Base-by-base conservation (phyloP, 1,140 invertebrate genomes). In the Hyles euphorbiae region DNA sequence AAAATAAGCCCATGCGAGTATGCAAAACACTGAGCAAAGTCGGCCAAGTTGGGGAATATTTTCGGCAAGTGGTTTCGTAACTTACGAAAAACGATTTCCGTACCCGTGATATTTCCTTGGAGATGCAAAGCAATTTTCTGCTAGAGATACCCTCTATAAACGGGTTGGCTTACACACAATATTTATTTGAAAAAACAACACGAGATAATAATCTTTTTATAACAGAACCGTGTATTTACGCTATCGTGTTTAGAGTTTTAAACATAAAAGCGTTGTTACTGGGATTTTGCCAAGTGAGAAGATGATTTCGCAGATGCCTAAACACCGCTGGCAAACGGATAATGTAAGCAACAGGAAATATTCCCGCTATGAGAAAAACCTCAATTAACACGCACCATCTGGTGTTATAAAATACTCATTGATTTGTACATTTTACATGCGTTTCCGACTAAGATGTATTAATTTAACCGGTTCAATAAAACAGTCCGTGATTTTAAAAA, bases 91-190 rank as follows among this genome's bases (percentile, higher is more conserved):
- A 70, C 67, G 68, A 65, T 78, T 78, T 72, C 59, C 68, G 59
- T 70, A 60, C 57, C 62, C 70, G 63, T 72, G 70, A 78, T 79
- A 81, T 81, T 81, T 78, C 78, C 78, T 81, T 76, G 59, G 81
- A 83, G 81, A 81, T 81, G 72, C 75, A 71, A 78, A 81, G 75
- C 81, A 83, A 83, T 81, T 81, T 81, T 81, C 78, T 80, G 67
- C 75, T 68, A 80, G 72, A 81, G 71, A 80, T 78, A 76, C 76
- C 74, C 68, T 73, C 68, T 76, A 71, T 76, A 73, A 75, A 69
- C 68, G 69, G 63, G 63, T 70, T 72, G 69, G 61, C 65, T 62
- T 66, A 68, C 64, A 69, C 61, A 60, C 67, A 65, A 68, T 76
- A 66, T 76, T 69, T 70, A 57, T 67, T 68, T 62, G 58, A 48